Conservation (phyloP, 2,888 invertebrate genomes). For the Doris montereyensis region DNA sequence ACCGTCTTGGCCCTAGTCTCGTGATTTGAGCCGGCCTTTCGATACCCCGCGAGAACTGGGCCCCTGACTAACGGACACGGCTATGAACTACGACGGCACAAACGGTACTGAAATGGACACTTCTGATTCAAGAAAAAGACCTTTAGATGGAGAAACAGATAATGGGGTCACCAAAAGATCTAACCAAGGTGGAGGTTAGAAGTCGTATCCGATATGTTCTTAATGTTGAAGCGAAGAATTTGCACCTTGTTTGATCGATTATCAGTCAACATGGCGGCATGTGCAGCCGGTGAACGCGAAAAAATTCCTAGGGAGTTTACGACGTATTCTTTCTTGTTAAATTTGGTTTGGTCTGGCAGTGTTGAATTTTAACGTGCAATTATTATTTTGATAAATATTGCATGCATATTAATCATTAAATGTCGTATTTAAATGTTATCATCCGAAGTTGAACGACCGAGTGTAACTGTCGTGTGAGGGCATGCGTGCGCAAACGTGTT, state of each 20-base stretch:
- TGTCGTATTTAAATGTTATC: too few species aligned
- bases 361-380: slow-evolving; percentile 48
- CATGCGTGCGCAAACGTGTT: slow-evolving; percentile 64
- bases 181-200: slow-evolving; percentile 71
- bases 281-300: slow-evolving; percentile 54
- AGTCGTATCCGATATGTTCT: slow-evolving; percentile 53
- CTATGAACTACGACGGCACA: slow-evolving; percentile 69
- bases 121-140: slow-evolving; percentile 72
- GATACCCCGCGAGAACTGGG: slow-evolving; percentile 71
- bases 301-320: too few species aligned
- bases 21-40: slow-evolving; percentile 49
- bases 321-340: slow-evolving; percentile 23
- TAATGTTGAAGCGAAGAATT: slow-evolving; percentile 44
- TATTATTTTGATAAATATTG: background rate
- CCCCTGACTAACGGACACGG: slow-evolving; percentile 64
- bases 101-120: slow-evolving; percentile 70
- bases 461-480: slow-evolving; percentile 65
- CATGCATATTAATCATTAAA: background rate
- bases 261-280: slow-evolving; percentile 67
- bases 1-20: too few species aligned
- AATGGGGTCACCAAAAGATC: slow-evolving; percentile 71
- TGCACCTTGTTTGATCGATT: slow-evolving; percentile 48
- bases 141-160: slow-evolving; percentile 71
- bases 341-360: slow-evolving; percentile 45
- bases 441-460: too few species aligned